These are phyloP conservation scores for Zaprionus camerounensis DNA, from an alignment of 1,140 invertebrate species.

Conservation along the genomic window DNA sequence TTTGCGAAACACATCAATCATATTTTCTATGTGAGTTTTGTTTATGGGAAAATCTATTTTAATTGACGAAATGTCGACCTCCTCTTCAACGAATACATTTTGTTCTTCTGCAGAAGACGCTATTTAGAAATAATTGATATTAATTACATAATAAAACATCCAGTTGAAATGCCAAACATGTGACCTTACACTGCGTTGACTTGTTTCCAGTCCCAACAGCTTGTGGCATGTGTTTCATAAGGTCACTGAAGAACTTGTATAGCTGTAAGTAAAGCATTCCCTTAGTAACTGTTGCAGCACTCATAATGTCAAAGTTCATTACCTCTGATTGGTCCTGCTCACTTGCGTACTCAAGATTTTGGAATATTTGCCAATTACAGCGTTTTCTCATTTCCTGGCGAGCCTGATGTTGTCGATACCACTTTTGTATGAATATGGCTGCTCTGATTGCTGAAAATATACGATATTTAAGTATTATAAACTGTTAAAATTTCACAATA, in stretches of 20 bases:
- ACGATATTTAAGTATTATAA: neutral
- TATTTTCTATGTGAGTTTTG: conserved; percentile 89
- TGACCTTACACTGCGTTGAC: conserved; percentile 2
- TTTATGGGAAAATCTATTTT: conserved; percentile 90
- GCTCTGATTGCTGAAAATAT: conserved; percentile 91
- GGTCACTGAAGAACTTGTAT: conserved; percentile 96
- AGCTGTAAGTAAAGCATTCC: conserved; percentile 86
- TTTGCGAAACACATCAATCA: conserved; percentile 92
- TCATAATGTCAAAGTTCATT: too few species aligned
- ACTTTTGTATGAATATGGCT: conserved; percentile 95
- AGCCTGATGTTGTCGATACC: conserved; percentile 95
- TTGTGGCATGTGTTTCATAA: conserved; percentile 91
- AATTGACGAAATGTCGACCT: conserved; percentile 86
- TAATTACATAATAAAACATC: conserved; percentile 2
- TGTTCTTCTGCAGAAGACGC: conserved; percentile 85
- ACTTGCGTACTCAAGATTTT: conserved; percentile 95
- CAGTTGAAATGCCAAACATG: neutral
- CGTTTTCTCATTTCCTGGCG: conserved; percentile 92
- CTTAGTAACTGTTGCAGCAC: too few species aligned
- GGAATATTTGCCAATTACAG: conserved; percentile 97
- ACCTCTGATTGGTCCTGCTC: conserved; percentile 98
- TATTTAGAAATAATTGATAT: conserved; percentile 5
- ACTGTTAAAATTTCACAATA: too few species aligned
- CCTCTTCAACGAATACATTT: conserved; percentile 85
- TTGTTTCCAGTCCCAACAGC: conserved; percentile 84